Evolutionary conservation across 2,797 vertebrate species (phyloP), one percentile per base, ranked within the genome.

Genomic region (Microctenopoma stevenorrisi): DNA sequence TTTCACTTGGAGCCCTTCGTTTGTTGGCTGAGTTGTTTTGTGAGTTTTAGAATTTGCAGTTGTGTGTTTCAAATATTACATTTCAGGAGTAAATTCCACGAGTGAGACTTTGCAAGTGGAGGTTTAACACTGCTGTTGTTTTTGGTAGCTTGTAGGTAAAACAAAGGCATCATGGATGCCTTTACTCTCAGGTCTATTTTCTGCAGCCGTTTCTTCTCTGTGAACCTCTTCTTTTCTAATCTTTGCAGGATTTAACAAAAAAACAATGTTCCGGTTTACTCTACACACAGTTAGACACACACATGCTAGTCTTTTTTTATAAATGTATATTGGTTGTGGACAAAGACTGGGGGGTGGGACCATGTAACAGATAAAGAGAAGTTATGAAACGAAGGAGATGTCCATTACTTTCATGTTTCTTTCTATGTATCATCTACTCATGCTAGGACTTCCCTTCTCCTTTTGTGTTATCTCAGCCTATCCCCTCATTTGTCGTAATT

Each of bases 191-290:
- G 28, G 62, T 74, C 81, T 86, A 73, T 89, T 87, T 86, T 77
- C 54, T 76, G 30, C 61, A n/a, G 1, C 58, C 60, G 71, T 79
- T 80, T 88, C 60, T 79, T 71, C 66, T 81, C 15, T 2, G 18
- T 67, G 78, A 86, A 76, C 51, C 68, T 42, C 68, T 71, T 62
- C 54, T 76, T 33, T 78, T 88, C 83, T 84, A 88, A 86, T 89
- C 78, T 82, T 74, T 83, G 79, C 53, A 65, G 62, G 74, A 76
- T 75, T 82, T 68, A 67, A 35, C 33, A 35, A 35, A 79, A 76
- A 75, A 4, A 14, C 40, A 76, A 62, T 52, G 51, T 57, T 62
- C 50, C 61, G 55, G 58, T 30, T 72, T 68, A 63, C 33, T 35
- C 7, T 8, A 35, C 68, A 77, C 65, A 72, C 46, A 49, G 35